Evolutionary conservation across 2,113 vertebrate species (phyloP), one percentile per base, ranked within the genome.

Genomic region (Gymnorhina tibicen): DNA sequence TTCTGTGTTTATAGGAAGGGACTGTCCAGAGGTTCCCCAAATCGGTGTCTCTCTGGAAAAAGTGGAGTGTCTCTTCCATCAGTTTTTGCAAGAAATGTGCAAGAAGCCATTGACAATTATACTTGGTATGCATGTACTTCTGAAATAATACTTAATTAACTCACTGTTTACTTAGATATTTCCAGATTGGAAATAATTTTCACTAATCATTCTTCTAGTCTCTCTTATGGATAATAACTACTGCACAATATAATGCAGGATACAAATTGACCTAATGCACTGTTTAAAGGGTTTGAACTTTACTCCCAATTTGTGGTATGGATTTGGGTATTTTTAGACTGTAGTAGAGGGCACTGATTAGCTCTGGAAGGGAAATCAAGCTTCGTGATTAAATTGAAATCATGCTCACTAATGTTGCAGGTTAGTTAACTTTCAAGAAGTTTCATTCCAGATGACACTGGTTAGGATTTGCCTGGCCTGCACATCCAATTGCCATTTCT

Each of bases 101-200:
- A 97, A 73, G 97, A 97, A 95, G 97, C 96, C 47, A 98, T 98
- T 50, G 49, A 95, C 52, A 95, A 70, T 85, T 97, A 95, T 66
- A 85, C 92, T 42, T 97, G 98, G 98, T 98, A 98, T 58, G 87
- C 21, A 33, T 62, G 56, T 28, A 46, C 13, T 87, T 79, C 27
- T 87, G 64, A 85, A 89, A 63, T 49, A 68, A 16, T 58, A 30
- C 20, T 72, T 91, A 16, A 44, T 49, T 66, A 74, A 77, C 1
- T 3, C 15, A 20, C 30, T 56, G 23, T 52, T 69, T 37, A 22
- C 42, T 39, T 73, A 59, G 27, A 3, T 66, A 33, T 62, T 82
- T 93, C 12, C 33, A 39, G n/a, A 47, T 23, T 67, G 19, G 5
- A 67, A 27, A 70, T 53, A 3, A 41, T 63, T 88, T 92, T 83